Base-by-base conservation (phyloP, 2,888 invertebrate genomes). In the Hymenopus coronatus region DNA sequence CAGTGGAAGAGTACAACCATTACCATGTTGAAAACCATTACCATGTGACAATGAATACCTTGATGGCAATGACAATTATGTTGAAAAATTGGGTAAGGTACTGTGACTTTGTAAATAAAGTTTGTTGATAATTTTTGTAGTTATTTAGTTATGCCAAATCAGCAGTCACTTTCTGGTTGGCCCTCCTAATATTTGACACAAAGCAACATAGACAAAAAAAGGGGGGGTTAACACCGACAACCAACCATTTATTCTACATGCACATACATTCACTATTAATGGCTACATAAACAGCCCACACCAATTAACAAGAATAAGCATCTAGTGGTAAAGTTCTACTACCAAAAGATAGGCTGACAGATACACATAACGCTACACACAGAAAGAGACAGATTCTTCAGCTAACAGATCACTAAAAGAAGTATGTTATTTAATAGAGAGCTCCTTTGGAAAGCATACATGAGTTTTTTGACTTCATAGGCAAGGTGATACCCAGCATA, bases 391-490 rank as follows among this genome's bases (percentile, higher is more conserved):
- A 88, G 81, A 88, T 28, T 82, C 82, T 87, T 87, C 87, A 87
- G 33, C 87, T 84, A 88, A 87, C 70, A 87, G 88, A 88, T 88
- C 83, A 85, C 81, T 85, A 88, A 89, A 83, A 85, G 86, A 88
- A 87, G 88, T 89, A 83, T 88, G 88, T 83, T 90, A 88, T 85
- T 89, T 82, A 90, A 89, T 89, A 89, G 54, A 89, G 89, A 89
- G 88, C 85, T 87, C 85, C 82, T 88, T 87, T 89, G 88, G 89
- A 90, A 90, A 94, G 96, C 97, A 96, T 98, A 99, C 99, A 99
- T 98, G 96, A 99, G 98, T 96, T 99, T 99, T 97, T 99, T 98
- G 96, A 99, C 98, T 98, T 99, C 98, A 96, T 99, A 99, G 96
- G 98, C 98, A 95, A 99, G 98, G 96, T 98, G 98, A 96, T 98